phyloP scores from a whole-genome alignment of 2,113 vertebrate species.

The Phalacrocorax brasilianus region DNA sequence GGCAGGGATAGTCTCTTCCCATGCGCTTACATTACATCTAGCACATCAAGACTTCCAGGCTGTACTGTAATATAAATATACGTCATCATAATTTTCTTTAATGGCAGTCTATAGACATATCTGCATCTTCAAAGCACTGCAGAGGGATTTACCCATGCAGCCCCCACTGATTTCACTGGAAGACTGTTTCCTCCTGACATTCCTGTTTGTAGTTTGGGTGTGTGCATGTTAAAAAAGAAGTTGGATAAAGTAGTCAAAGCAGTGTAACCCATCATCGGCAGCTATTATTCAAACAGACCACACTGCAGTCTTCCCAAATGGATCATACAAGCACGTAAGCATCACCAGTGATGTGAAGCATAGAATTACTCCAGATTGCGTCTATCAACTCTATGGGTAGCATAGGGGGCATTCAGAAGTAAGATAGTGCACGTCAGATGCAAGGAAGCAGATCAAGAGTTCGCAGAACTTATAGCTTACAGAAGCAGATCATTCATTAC shows the following conservation, averaged over 20 bases:
- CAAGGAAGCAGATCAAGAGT: neutral
- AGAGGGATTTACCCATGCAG: neutral
- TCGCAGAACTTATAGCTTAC: neutral
- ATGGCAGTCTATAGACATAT: neutral
- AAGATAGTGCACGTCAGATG: neutral
- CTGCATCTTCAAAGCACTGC: neutral
- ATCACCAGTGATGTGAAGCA: neutral
- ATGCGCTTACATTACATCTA: neutral
- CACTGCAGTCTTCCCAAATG: neutral
- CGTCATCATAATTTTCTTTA: neutral
- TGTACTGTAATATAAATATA: neutral
- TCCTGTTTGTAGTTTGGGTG: neutral
- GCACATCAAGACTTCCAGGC: neutral
- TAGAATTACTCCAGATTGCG: neutral
- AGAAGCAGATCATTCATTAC: neutral
- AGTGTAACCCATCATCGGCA: neutral
- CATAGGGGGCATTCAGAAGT: neutral
- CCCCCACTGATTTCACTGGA: neutral
- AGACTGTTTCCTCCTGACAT: neutral
- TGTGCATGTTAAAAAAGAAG: neutral
- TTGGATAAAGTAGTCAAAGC: neutral
- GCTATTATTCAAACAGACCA: neutral
- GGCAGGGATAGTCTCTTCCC: neutral
- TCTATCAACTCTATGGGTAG: neutral
- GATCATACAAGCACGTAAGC: neutral